Conservation (phyloP, 2,113 vertebrate genomes). For the Alectura lathami region DNA sequence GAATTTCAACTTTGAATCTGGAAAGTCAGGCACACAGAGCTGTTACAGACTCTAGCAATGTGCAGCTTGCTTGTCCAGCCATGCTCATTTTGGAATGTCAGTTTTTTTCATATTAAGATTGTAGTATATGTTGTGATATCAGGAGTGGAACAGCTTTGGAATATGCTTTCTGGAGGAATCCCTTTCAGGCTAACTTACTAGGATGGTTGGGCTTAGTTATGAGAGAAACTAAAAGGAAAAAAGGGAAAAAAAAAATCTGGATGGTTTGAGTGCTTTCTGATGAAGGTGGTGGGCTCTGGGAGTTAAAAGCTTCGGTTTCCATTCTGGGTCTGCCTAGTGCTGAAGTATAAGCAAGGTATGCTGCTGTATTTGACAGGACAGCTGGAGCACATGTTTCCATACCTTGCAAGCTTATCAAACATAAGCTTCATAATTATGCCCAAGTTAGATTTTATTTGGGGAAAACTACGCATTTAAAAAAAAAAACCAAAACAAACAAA, state of each 20-base stretch:
- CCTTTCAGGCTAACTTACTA: not conserved
- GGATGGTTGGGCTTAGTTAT: not conserved
- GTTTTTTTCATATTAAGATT: not conserved
- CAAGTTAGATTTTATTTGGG: not conserved
- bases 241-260: not conserved
- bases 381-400: not conserved
- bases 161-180: not conserved
- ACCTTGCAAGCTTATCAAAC: not conserved
- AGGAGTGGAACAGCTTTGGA: not conserved
- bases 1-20: not conserved
- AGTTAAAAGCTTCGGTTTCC: not conserved
- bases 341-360: not conserved
- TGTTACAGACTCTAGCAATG: not conserved
- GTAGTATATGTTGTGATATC: not conserved
- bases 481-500: not conserved
- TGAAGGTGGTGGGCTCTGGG: not conserved
- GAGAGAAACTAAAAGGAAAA: not conserved
- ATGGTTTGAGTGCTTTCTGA: not conserved
- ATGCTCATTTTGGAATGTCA: not conserved
- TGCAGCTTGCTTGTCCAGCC: not conserved
- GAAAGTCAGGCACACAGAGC: not conserved
- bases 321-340: not conserved
- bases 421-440: not conserved
- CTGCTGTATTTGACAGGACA: not conserved
- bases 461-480: not conserved